Evolutionary conservation across 35 echinoderm and acorn worm genomes (phyloP).

Genomic region (Heliocidaris erythrogramma): DNA sequence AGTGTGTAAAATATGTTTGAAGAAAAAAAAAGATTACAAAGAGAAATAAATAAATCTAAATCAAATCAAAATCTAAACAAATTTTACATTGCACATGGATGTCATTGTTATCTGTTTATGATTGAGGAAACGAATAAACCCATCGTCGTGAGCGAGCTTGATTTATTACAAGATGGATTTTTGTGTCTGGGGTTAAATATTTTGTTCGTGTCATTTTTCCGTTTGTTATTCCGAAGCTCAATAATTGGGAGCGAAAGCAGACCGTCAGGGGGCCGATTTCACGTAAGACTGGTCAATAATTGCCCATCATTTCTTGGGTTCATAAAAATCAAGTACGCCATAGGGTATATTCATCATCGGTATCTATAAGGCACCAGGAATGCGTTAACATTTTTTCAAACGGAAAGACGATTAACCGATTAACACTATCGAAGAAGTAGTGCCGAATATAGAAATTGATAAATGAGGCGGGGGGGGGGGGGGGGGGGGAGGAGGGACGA

Average conservation of each 20-base stretch:
- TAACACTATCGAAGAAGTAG: not conserved
- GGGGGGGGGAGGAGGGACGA: too few species aligned
- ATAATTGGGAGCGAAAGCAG: not conserved
- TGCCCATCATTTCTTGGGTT: not conserved
- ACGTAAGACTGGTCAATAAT: not conserved
- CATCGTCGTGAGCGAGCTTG: not conserved
- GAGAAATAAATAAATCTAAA: too few species aligned
- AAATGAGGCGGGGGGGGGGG: too few species aligned
- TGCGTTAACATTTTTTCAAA: too few species aligned
- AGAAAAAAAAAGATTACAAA: too few species aligned
- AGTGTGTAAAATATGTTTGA: too few species aligned
- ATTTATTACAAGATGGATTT: not conserved
- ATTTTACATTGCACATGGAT: too few species aligned
- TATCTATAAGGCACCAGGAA: not conserved
- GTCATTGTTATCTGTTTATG: too few species aligned
- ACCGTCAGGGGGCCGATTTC: not conserved
- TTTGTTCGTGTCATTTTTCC: not conserved
- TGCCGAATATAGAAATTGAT: too few species aligned
- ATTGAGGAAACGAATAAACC: too few species aligned
- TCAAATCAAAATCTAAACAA: too few species aligned
- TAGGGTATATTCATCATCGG: not conserved
- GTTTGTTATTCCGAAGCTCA: not conserved
- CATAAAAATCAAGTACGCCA: not conserved
- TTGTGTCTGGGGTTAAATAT: not conserved
- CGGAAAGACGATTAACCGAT: too few species aligned